phyloP scores from a whole-genome alignment of 2,797 vertebrate genomes.

The Sebastiscus tertius region DNA sequence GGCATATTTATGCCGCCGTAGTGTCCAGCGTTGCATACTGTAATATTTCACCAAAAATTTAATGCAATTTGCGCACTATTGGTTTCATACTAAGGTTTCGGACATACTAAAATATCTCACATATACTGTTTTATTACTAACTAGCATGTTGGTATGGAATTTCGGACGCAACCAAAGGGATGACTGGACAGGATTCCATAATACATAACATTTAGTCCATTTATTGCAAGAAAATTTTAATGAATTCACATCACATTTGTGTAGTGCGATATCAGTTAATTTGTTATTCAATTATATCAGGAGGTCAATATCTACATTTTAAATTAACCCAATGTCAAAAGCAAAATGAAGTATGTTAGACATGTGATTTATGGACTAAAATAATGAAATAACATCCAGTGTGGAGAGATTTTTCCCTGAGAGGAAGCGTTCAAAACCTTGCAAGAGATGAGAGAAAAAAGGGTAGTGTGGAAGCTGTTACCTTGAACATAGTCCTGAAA shows the following conservation, averaged over 20 bases:
- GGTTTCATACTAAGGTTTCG: no score
- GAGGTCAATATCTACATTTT: neutral
- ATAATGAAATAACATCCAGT: neutral
- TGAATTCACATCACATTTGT: neutral
- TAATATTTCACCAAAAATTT: no score
- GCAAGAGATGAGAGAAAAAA: conserved; percentile 13
- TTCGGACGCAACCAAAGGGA: no score
- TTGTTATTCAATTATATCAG: neutral
- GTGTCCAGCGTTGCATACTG: no score
- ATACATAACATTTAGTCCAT: neutral
- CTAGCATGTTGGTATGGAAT: no score
- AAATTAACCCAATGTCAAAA: conserved; percentile 13
- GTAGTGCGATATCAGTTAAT: neutral
- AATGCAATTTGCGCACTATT: no score
- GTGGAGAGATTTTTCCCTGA: neutral
- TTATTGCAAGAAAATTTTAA: neutral
- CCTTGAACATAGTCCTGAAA: conserved; percentile 64
- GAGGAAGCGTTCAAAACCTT: conserved; percentile 9
- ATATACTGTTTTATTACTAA: no score
- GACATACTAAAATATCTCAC: no score
- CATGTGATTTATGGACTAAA: neutral
- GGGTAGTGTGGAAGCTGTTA: conserved; percentile 40
- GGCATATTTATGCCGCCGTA: no score
- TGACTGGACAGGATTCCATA: no score
- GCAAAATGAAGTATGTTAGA: neutral